A percentile compares a stretch with the other conserved stretches of the same genome.
These are phyloP conservation scores for Micrastur ruficollis DNA, from an alignment of 2,797 vertebrate species.

Conservation along the genomic window DNA sequence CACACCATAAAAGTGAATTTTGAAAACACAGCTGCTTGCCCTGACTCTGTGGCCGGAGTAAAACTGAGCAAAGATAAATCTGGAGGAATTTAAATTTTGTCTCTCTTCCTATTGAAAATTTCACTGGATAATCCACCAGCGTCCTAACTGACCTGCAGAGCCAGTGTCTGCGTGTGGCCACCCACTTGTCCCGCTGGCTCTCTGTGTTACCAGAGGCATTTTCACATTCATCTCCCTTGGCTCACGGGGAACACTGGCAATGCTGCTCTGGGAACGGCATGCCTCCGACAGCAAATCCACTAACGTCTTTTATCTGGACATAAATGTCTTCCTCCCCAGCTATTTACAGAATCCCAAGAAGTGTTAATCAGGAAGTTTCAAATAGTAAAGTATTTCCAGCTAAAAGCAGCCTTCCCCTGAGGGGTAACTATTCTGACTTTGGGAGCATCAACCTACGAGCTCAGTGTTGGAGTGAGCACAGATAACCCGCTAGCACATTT, in stretches of 20 bases:
- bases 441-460: neutral
- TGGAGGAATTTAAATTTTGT: neutral
- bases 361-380: neutral
- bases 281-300: neutral
- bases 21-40: conserved; percentile 34
- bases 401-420: neutral
- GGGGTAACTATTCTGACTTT: neutral
- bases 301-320: neutral
- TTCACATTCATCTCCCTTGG: neutral
- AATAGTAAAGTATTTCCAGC: neutral
- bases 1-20: neutral
- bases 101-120: neutral
- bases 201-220: neutral
- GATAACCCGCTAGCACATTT: neutral
- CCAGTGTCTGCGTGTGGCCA: neutral
- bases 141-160: neutral
- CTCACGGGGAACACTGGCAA: rapidly evolving
- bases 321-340: neutral
- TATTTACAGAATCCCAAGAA: conserved; percentile 15
- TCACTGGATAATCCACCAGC: neutral
- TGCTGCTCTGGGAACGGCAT: neutral
- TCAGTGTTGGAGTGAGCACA: neutral
- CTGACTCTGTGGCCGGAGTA: neutral
- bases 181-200: neutral
- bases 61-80: neutral